Base-by-base conservation (phyloP, 2,113 vertebrate genomes). In the Phalacrocorax brasilianus region DNA sequence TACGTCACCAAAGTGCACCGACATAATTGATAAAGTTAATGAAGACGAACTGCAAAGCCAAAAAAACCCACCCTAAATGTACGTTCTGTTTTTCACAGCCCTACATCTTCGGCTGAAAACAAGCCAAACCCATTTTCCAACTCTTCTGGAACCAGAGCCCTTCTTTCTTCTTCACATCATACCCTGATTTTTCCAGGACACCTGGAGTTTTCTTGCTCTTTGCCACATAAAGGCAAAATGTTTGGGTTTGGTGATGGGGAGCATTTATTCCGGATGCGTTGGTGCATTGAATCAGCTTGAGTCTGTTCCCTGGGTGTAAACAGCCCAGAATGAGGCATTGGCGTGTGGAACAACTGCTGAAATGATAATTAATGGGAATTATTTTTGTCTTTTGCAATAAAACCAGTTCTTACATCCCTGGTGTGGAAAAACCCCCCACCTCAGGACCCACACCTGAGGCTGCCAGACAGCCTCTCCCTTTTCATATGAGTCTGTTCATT, bases 261-360 rank as follows among this genome's bases (percentile, higher is more conserved):
- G 11, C 16, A 2, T 76, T 84, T 56, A 16, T 72, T 68, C 18
- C 59, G 15, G 35, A 19, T 30, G 61, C 9, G 15, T 28, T 52
- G 35, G 45, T 53, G 45, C 56, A 12, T 19, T 5, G 4, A 15
- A 11, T 14, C 20, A 15, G 8, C 4, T 89, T 55, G 23, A n/a
- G 50, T 19, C 26, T 12, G 6, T 80, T 89, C 21, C 27, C 30
- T 44, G 73, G n/a, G 20, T 45, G 13, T 27, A 5, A 75, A 18
- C 17, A 45, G 32, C 74, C 55, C 65, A 8, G 27, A 49, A 35
- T 0, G 35, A 65, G 76, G 3, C 0, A 2, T 61, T 49, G 24
- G 30, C 0, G 0, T 73, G 66, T 0, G 0, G 38, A 81, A 47
- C 49, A 19, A 6, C 17, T 1, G 4, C 55, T 32, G 52, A 47